Percentiles rank a stretch among this genome's conserved stretches.
Evolutionary conservation across 1,140 invertebrate species (phyloP).

Genomic region (Tetraneura akinire): DNA sequence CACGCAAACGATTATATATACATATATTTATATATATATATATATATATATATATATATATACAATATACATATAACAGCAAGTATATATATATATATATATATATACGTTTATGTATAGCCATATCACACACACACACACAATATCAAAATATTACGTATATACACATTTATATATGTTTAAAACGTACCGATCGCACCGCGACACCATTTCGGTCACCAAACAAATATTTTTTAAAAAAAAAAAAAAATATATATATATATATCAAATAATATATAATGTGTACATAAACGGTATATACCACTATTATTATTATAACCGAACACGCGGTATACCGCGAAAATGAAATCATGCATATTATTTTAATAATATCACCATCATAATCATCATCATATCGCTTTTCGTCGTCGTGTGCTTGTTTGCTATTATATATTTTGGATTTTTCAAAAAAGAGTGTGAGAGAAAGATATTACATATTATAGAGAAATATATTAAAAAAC

Average conservation of each 20-base stretch:
- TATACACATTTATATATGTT: neutral
- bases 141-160: neutral
- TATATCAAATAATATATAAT: neutral
- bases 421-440: slow-evolving; percentile 44
- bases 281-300: too few species aligned
- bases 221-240: too few species aligned
- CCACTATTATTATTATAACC: too few species aligned
- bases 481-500: neutral
- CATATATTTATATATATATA: neutral
- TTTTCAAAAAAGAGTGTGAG: slow-evolving; percentile 10
- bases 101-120: neutral
- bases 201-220: too few species aligned
- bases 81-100: neutral
- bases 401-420: slow-evolving; percentile 24
- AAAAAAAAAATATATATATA: slow-evolving; percentile 5
- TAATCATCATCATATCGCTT: too few species aligned
- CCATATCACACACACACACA: neutral
- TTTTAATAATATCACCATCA: too few species aligned
- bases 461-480: neutral
- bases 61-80: neutral
- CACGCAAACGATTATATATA: neutral
- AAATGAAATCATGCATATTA: too few species aligned
- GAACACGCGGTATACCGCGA: too few species aligned
- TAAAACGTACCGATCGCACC: neutral
- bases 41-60: neutral